phyloP scores from a whole-genome alignment of 2,888 invertebrate genomes.

The Matsumyia berberina region DNA sequence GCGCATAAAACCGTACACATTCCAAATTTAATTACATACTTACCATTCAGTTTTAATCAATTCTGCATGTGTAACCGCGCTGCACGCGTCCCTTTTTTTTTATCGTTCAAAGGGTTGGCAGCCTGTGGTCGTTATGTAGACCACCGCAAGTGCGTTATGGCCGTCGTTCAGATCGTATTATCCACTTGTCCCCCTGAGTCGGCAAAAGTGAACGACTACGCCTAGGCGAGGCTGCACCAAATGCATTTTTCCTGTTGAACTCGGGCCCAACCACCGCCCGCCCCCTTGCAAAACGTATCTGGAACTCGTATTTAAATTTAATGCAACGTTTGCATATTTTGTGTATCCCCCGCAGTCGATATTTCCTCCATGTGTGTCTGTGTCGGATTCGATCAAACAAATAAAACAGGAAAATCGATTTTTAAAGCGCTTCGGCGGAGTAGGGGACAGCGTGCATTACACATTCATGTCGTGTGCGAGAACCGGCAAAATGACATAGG shows the following conservation, averaged over 20 bases:
- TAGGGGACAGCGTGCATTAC: neutral
- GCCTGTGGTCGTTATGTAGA: neutral
- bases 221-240: constrained; percentile 12
- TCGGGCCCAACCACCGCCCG: neutral
- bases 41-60: constrained; percentile 22
- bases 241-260: constrained; percentile 34
- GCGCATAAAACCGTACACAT: neutral
- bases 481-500: neutral
- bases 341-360: neutral
- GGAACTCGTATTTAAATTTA: constrained; percentile 17
- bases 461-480: constrained; percentile 20
- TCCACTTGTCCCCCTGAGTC: constrained; percentile 20
- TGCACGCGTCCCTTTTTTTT: constrained; percentile 1
- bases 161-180: constrained; percentile 24
- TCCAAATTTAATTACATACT: constrained; percentile 22
- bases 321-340: constrained; percentile 24
- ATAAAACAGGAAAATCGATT: constrained; percentile 48
- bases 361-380: neutral
- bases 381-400: constrained; percentile 49
- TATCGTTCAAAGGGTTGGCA: neutral
- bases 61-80: constrained; percentile 2
- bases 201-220: constrained; percentile 11
- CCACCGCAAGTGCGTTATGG: constrained; percentile 24
- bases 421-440: neutral
- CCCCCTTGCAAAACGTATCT: constrained; percentile 1